Base-by-base conservation (phyloP, 2,113 vertebrate genomes). In the Delphinapterus leucas region DNA sequence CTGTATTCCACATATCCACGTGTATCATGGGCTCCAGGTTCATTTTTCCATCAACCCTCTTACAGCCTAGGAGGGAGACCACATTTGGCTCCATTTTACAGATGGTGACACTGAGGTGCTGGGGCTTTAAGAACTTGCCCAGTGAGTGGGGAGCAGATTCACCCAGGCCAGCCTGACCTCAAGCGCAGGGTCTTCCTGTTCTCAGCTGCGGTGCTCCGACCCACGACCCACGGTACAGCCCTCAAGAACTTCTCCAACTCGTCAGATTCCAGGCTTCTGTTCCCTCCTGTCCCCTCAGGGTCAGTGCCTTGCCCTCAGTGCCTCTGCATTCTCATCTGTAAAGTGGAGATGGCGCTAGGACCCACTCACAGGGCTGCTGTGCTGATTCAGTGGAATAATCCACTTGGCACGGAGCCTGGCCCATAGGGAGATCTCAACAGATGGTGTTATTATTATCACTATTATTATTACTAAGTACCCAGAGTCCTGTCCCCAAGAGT, bases 161-260 rank as follows among this genome's bases (percentile, higher is more conserved):
- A 11, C 58, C 6, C 20, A 41, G 41, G 31, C 67, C 77, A n/a
- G 41, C 21, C 10, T 1, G 67, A 53, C 41, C 25, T 67, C 74
- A 36, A 61, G 17, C 13, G 33, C 55, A n/a, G 49, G 7, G 26
- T 77, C 91, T 67, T 31, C 36, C 71, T 55, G 28, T 21, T 18
- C n/a, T 90, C 73, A 4, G 33, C 23, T 10, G 5, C 1, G 14
- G 23, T 63, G 7, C 11, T 44, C n/a, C 31, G 8, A 33, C 25
- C 12, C 10, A 13, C 1, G 1, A 25, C 18, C 8, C 10, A 9
- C 1, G 0, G 33, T 61, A 8, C 15, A 36, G 31, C 23, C 71
- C 47, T 67, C 60, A 17, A 76, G 58, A 41, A 18, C 10, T 21
- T 65, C 81, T 85, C 58, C 58, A 33, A 10, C 58, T 76, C 25